Percentiles rank a stretch among this genome's conserved stretches.
These are phyloP conservation scores for Atethmia centrago DNA, from an alignment of 2,888 invertebrate species.

Conservation along the genomic window DNA sequence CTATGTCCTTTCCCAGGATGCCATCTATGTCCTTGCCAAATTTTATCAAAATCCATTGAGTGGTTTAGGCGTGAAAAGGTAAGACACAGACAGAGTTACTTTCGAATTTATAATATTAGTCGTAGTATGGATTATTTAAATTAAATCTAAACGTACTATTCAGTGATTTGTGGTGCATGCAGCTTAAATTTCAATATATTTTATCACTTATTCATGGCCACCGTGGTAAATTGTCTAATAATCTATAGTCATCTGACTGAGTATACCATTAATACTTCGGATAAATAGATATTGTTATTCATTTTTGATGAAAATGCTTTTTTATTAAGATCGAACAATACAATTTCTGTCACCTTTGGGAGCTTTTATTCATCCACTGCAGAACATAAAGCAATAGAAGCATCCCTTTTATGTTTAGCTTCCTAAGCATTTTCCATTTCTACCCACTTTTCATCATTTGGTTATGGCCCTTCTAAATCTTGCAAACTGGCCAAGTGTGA, in stretches of 20 bases:
- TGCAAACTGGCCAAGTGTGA: neutral
- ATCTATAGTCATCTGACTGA: neutral
- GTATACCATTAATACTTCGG: neutral
- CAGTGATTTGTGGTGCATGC: neutral
- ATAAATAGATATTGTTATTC: neutral
- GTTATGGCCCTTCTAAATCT: slow-evolving; percentile 1
- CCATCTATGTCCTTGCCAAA: too few relatives aligned
- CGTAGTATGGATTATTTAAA: too few relatives aligned
- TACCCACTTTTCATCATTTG: slow-evolving; percentile 11
- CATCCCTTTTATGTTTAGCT: slow-evolving; percentile 14
- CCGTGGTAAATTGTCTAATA: neutral
- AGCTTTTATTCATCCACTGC: neutral
- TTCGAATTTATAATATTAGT: too few relatives aligned
- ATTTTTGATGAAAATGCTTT: neutral
- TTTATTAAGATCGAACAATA: neutral
- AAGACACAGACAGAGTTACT: too few relatives aligned
- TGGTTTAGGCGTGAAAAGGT: too few relatives aligned
- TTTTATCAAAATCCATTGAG: too few relatives aligned
- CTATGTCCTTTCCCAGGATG: too few relatives aligned
- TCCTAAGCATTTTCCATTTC: slow-evolving; percentile 9
- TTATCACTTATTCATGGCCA: neutral
- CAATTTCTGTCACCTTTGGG: neutral
- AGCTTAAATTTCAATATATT: neutral
- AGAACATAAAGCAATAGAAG: slow-evolving; percentile 3
- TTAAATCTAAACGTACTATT: too few relatives aligned